Base-by-base conservation (phyloP, 2,113 vertebrate species). In the Macrotis lagotis region DNA sequence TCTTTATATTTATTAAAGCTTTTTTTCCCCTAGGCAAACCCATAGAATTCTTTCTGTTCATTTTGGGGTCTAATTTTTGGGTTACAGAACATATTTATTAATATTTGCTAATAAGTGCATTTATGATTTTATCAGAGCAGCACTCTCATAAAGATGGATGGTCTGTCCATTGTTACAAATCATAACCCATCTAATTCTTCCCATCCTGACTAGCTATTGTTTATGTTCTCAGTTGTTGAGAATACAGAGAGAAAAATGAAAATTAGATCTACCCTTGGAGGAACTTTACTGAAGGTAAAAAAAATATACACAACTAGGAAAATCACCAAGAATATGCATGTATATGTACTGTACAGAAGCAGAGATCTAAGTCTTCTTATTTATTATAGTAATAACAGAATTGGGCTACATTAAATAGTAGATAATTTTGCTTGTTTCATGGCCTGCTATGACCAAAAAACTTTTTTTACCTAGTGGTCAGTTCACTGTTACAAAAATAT, bases 1-100 rank as follows among this genome's bases (percentile, higher is more conserved):
- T 31, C 89, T 90, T 49, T 48, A 28, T 90, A 90, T 90, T 93
- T 95, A 96, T 96, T 94, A 92, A 89, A 31, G 92, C 16, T 55
- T 94, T 19, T 91, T 51, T 90, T 53, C 8, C 25, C 8, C 25
- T 90, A 48, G 19, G 83, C 91, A 92, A 89, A 9, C 88, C 0
- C 2, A 24, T 19, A 24, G n/a, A 44, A 83, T 44, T 44, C n/a
- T 7, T 83, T 83, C 16, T 83, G 7, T 24, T 44, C 44, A 44
- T 91, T 90, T 47, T 9, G 48, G 26, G 90, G 28, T 31, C 52
- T 91, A 88, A 88, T 93, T 96, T 91, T 88, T 51, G 90, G 93
- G 89, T 2, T 25, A 88, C 12, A 24, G 2, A 37, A 48, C 1
- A 66, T n/a, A 37, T 25, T 89, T 89, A 44, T 89, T 28, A 26